These are phyloP conservation scores for Rotaria socialis DNA, from an alignment of 2,888 invertebrate species.

Conservation along the genomic window DNA sequence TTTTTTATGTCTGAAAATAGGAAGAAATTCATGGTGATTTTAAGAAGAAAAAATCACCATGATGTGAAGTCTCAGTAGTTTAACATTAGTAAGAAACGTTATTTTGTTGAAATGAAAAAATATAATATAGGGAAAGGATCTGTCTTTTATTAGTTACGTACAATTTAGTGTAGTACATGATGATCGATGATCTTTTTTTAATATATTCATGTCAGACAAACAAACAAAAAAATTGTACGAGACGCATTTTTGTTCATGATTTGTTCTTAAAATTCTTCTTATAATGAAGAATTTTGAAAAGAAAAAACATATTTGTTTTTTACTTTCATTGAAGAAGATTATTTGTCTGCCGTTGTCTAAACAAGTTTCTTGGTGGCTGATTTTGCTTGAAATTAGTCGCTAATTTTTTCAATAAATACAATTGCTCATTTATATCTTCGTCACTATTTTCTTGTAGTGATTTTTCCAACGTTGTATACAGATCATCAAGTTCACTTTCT, in stretches of 20 bases:
- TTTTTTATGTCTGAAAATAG: no score
- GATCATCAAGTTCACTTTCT: not conserved
- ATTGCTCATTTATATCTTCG: not conserved
- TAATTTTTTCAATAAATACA: not conserved
- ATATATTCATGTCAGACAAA: not conserved
- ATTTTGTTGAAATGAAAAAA: slow-evolving; percentile 33
- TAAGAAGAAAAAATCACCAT: no score
- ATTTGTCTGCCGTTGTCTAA: not conserved
- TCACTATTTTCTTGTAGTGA: not conserved
- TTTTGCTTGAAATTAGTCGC: not conserved
- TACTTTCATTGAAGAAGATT: not conserved
- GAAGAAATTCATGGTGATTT: no score
- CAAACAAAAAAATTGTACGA: not conserved
- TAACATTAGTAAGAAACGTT: no score
- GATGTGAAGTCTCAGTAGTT: no score
- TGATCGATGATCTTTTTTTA: not conserved
- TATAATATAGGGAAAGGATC: not conserved
- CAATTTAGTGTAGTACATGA: not conserved
- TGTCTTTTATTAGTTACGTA: not conserved
- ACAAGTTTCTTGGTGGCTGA: not conserved
- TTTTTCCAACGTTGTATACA: not conserved
- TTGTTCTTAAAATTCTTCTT: not conserved
- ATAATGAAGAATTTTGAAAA: not conserved
- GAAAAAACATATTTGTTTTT: not conserved
- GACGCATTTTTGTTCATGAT: not conserved